These are phyloP conservation scores for Pyrrhia umbra DNA, from an alignment of 2,888 invertebrate species.

Conservation along the genomic window DNA sequence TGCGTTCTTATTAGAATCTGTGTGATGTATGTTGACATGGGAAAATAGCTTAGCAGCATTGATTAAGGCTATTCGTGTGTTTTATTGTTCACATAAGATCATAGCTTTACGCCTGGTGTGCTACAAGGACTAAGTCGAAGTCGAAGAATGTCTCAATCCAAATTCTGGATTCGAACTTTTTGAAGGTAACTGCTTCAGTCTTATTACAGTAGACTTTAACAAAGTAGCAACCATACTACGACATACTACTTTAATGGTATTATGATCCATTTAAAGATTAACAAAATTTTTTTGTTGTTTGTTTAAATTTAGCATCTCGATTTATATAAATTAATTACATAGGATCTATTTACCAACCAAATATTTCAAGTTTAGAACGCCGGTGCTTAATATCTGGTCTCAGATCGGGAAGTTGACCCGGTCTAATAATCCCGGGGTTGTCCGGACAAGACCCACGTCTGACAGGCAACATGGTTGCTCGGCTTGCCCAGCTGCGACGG, in stretches of 20 bases:
- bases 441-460: constrained; percentile 43
- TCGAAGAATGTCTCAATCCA: no score
- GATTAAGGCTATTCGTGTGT: no score
- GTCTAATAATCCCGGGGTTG: constrained; percentile 58
- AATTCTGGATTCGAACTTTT: no score
- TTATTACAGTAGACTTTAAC: no score
- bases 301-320: not conserved
- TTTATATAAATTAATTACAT: constrained; percentile 33
- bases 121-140: no score
- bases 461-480: constrained; percentile 58
- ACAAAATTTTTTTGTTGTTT: not conserved
- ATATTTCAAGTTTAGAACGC: constrained; percentile 55
- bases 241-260: not conserved
- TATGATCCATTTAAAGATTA: not conserved
- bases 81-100: no score
- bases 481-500: constrained; percentile 17
- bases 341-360: constrained; percentile 21
- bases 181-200: no score
- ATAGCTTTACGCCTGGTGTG: no score
- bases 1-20: constrained; percentile 39
- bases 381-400: constrained; percentile 52
- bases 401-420: constrained; percentile 49
- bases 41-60: not conserved
- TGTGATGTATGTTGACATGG: not conserved
- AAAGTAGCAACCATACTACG: no score